phyloP scores from a whole-genome alignment of 1,140 invertebrate species.

The Micrasema minimum region DNA sequence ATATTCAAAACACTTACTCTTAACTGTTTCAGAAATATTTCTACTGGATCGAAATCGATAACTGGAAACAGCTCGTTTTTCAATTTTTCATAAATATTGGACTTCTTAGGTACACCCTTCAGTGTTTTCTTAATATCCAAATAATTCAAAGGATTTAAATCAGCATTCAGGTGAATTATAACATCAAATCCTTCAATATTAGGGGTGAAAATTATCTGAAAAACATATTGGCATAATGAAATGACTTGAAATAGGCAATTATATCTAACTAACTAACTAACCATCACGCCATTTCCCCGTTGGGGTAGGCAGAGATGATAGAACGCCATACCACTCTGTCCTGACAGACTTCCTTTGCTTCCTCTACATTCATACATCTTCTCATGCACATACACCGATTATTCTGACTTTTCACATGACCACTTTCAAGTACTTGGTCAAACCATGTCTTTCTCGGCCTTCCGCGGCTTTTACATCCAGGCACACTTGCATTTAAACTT shows the following conservation, averaged over 20 bases:
- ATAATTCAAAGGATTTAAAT: conserved; percentile 67
- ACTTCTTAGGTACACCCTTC: conserved; percentile 23
- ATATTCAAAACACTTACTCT: conserved; percentile 71
- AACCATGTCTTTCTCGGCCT: too few species aligned
- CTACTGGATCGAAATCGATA: conserved; percentile 81
- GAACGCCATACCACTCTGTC: too few species aligned
- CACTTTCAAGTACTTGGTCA: too few species aligned
- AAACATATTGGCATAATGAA: conserved; percentile 27
- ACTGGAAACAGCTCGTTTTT: conserved; percentile 73
- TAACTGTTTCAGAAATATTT: conserved; percentile 78
- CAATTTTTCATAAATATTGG: conserved; percentile 45
- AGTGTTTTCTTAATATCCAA: conserved; percentile 44
- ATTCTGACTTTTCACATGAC: too few species aligned
- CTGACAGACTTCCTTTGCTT: too few species aligned
- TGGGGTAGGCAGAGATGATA: too few species aligned
- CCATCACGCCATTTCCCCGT: too few species aligned
- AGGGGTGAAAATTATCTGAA: conserved; percentile 73
- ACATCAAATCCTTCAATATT: conserved; percentile 79
- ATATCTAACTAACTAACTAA: too few species aligned
- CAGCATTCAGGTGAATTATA: conserved; percentile 76
- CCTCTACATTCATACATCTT: too few species aligned
- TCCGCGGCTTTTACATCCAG: too few species aligned
- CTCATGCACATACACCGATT: too few species aligned
- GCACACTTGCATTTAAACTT: too few species aligned
- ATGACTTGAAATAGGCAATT: neutral